Base-by-base conservation (phyloP, 2,113 vertebrate species). In the Aptenodytes patagonicus region DNA sequence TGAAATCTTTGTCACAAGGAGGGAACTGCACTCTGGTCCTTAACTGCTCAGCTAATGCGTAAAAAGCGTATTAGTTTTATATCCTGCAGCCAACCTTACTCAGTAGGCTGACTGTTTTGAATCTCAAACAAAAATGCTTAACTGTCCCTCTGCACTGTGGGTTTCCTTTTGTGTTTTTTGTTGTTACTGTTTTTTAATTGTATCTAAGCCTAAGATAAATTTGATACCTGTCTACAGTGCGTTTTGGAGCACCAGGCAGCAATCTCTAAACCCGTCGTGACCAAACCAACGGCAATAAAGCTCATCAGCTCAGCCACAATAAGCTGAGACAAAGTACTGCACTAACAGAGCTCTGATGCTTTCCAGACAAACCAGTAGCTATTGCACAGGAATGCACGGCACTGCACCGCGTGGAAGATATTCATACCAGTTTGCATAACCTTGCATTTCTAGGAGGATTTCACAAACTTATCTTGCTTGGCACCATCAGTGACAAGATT, bases 131-230 rank as follows among this genome's bases (percentile, higher is more conserved):
- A 28, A 66, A 91, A 70, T n/a, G 22, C 38, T 86, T 80, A 62
- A 65, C 58, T 19, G 5, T 83, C 79, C 62, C 95, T 66, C 76
- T 73, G 93, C 92, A 73, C 93, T 70, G 75, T 77, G 78, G 90
- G 90, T 58, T 93, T 94, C 87, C 82, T 86, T 93, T 52, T 10
- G 22, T 64, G 46, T 3, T 83, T 83, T 89, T 90, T 55, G 29
- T 68, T 29, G n/a, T 91, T 94, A 83, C 25, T 89, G 69, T 34
- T 89, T 95, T 95, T 95, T 91, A 97, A 96, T 94, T 85, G 87
- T 90, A 36, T 55, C 52, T 89, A 85, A 91, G 70, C 57, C 78
- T 72, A 85, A 94, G 87, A 96, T 83, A 82, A 95, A 96, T 93
- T 40, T 49, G 73, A 65, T 87, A 66, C 57, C 65, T 61, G 44